phyloP scores from a whole-genome alignment of 2,113 vertebrate genomes.

The Todiramphus saurophagus region DNA sequence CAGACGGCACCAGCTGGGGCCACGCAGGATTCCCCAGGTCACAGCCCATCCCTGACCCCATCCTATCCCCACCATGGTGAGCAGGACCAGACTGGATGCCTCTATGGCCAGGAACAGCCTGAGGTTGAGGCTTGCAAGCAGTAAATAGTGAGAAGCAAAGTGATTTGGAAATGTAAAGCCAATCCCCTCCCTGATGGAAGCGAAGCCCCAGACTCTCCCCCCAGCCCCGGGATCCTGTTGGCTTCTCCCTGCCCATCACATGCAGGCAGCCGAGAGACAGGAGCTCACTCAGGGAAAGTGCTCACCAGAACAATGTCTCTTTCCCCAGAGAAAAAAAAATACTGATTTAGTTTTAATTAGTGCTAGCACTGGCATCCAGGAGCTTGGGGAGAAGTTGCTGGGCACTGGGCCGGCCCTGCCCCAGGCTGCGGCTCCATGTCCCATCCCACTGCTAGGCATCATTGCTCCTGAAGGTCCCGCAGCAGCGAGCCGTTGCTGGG shows the following conservation, averaged over 20 bases:
- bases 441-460: background rate
- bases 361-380: background rate
- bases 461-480: background rate
- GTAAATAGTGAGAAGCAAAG: background rate
- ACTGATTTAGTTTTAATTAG: conserved; percentile 1
- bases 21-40: background rate
- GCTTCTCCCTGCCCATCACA: background rate
- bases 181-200: rapidly evolving
- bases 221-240: background rate
- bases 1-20: rapidly evolving
- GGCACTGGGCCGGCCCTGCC: background rate
- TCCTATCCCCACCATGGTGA: rapidly evolving
- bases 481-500: background rate
- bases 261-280: background rate
- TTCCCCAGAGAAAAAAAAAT: background rate
- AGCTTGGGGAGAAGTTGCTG: background rate
- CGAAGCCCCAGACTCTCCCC: background rate
- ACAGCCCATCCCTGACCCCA: background rate
- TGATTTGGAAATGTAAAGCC: background rate
- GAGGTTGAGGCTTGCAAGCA: background rate
- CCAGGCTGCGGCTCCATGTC: background rate
- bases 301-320: background rate
- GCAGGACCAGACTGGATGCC: background rate
- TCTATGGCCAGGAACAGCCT: background rate
- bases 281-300: background rate